Evolutionary conservation across 2,797 vertebrate genomes (phyloP).

Genomic region (Darevskia nairensis): DNA sequence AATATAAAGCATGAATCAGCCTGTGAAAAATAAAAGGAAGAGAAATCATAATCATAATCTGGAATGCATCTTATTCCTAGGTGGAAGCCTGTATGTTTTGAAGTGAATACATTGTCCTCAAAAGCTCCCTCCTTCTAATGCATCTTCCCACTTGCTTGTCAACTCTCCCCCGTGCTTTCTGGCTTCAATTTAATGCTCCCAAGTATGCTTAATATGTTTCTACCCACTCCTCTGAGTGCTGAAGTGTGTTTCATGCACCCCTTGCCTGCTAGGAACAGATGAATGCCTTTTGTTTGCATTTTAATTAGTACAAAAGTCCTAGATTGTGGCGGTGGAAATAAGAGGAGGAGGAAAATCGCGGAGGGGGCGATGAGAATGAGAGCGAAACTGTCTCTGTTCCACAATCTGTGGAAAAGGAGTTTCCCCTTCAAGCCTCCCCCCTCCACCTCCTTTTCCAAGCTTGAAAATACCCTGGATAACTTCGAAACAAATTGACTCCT

Average conservation of each 20-base stretch:
- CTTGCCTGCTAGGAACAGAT: constrained; percentile 21
- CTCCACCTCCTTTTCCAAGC: constrained; percentile 40
- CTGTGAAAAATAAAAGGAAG: neutral
- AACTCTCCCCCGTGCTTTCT: constrained; percentile 6
- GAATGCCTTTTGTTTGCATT: constrained; percentile 36
- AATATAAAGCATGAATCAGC: neutral
- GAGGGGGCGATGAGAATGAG: neutral
- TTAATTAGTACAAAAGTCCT: neutral
- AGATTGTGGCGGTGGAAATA: constrained; percentile 29
- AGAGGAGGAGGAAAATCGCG: constrained; percentile 5
- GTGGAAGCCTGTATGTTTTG: neutral
- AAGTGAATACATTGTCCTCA: neutral
- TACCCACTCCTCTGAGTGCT: neutral
- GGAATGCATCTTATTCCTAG: neutral
- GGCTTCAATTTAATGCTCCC: constrained; percentile 35
- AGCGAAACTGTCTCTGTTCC: constrained; percentile 57
- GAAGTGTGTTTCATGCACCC: constrained; percentile 32
- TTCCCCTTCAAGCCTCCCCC: neutral
- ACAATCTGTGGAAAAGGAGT: constrained; percentile 38
- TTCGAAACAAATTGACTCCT: constrained; percentile 73
- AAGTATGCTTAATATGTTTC: constrained; percentile 18
- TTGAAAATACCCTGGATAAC: constrained; percentile 68
- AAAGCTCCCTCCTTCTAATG: neutral
- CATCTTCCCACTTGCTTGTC: neutral
- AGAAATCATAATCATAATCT: neutral